A percentile compares a stretch with the other conserved stretches of the same genome.
Evolutionary conservation across 2,797 vertebrate species (phyloP).

Genomic region (Sebastes matsubarae): DNA sequence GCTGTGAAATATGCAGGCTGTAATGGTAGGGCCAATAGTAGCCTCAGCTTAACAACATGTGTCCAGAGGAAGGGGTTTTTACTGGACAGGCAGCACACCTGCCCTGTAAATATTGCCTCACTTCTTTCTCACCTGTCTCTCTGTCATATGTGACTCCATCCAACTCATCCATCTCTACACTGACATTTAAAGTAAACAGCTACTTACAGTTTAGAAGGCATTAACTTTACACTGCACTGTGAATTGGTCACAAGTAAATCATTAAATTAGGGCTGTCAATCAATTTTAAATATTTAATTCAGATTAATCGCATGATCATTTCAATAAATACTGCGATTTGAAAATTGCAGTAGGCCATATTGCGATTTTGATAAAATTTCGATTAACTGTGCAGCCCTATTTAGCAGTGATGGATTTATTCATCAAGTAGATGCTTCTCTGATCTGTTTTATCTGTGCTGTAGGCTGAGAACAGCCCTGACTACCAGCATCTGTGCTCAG

Average conservation of each 20-base stretch:
- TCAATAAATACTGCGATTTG: too few species aligned
- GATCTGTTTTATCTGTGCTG: conserved; percentile 34
- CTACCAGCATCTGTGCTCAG: conserved; percentile 42
- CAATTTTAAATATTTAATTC: too few species aligned
- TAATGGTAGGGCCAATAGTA: conserved; percentile 27
- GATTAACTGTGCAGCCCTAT: too few species aligned
- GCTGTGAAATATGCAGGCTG: conserved; percentile 40
- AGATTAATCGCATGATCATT: too few species aligned
- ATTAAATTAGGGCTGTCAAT: too few species aligned
- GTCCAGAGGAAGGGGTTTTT: conserved; percentile 51
- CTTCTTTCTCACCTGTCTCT: conserved; percentile 9
- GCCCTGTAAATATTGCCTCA: conserved; percentile 47
- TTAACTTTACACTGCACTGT: not conserved
- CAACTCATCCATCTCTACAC: not conserved
- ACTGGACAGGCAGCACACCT: conserved; percentile 56
- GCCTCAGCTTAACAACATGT: conserved; percentile 38
- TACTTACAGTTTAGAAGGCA: not conserved
- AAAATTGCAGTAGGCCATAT: too few species aligned
- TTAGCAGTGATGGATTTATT: conserved; percentile 41
- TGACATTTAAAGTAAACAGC: not conserved
- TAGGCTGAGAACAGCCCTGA: conserved; percentile 28
- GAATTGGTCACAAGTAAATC: not conserved
- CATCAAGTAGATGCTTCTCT: conserved; percentile 17
- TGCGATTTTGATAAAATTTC: too few species aligned
- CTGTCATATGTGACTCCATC: conserved; percentile 12